Evolutionary conservation across 2,888 invertebrate species (phyloP).

Genomic region (Priapulus caudatus): DNA sequence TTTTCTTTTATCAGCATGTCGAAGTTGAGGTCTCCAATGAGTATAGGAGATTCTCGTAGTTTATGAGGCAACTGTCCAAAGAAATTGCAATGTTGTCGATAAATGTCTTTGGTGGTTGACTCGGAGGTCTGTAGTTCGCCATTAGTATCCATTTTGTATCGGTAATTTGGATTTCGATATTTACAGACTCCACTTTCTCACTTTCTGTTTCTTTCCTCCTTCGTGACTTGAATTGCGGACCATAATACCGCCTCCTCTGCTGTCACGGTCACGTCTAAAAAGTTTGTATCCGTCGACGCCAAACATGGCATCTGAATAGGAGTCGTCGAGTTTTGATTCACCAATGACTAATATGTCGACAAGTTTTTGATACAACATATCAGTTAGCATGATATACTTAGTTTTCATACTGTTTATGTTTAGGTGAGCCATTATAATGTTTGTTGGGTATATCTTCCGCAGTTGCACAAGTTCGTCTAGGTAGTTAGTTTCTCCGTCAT

Average conservation of each 20-base stretch:
- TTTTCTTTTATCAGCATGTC: not conserved
- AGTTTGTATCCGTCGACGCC: not conserved
- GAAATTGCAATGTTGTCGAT: too few relatives aligned
- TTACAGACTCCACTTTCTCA: not conserved
- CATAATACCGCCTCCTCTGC: too few relatives aligned
- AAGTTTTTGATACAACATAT: not conserved
- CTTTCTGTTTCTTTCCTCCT: not conserved
- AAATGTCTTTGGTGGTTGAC: too few relatives aligned
- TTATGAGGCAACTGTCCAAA: too few relatives aligned
- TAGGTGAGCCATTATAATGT: not conserved
- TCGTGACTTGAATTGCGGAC: too few relatives aligned
- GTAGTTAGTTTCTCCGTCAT: not conserved
- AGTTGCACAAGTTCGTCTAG: not conserved
- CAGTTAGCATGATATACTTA: not conserved
- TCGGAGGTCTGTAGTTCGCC: not conserved
- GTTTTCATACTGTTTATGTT: not conserved
- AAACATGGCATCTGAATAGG: not conserved
- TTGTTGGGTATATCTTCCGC: not conserved
- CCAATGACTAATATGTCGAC: not conserved
- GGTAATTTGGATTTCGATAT: not conserved
- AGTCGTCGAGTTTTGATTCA: not conserved
- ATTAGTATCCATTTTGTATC: not conserved
- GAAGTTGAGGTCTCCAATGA: slow-evolving; percentile 1
- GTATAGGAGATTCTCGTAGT: too few relatives aligned
- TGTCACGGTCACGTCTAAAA: not conserved